Percentiles rank a stretch among this genome's conserved stretches.
These are phyloP conservation scores for Xenopus petersii DNA, from an alignment of 2,797 vertebrate genomes.

Conservation along the genomic window DNA sequence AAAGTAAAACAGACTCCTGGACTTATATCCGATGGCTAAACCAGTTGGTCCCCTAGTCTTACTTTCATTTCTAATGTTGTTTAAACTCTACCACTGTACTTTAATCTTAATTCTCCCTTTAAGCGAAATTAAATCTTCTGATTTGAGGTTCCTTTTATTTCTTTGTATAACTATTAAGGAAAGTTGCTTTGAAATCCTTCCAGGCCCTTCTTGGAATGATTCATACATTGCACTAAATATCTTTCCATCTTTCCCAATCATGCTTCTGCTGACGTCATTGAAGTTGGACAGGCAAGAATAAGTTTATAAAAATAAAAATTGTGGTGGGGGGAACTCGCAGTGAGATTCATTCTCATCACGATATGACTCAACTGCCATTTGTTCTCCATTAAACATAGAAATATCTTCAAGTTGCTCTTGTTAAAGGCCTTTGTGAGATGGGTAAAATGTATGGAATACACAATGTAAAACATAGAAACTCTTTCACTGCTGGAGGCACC, in stretches of 20 bases:
- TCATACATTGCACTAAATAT: not conserved
- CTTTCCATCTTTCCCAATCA: not conserved
- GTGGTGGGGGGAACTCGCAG: not conserved
- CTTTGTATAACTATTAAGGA: no score
- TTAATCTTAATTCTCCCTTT: no score
- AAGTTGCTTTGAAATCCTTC: not conserved
- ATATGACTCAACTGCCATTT: constrained; percentile 2
- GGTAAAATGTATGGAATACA: not conserved
- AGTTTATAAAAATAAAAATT: not conserved
- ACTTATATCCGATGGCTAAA: no score
- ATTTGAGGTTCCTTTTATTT: no score
- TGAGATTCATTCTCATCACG: not conserved
- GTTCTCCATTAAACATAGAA: not conserved
- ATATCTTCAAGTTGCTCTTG: not conserved
- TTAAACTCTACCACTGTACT: no score
- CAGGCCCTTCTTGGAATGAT: not conserved
- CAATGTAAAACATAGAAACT: not conserved
- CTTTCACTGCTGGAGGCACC: not conserved
- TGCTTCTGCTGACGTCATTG: not conserved
- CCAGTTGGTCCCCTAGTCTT: no score
- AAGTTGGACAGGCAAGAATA: not conserved
- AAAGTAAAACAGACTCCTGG: no score
- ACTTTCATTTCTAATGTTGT: no score
- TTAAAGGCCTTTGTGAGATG: not conserved
- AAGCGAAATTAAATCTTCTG: no score